These are phyloP conservation scores for Timema cristinae DNA, from an alignment of 2,888 invertebrate species.

Conservation along the genomic window DNA sequence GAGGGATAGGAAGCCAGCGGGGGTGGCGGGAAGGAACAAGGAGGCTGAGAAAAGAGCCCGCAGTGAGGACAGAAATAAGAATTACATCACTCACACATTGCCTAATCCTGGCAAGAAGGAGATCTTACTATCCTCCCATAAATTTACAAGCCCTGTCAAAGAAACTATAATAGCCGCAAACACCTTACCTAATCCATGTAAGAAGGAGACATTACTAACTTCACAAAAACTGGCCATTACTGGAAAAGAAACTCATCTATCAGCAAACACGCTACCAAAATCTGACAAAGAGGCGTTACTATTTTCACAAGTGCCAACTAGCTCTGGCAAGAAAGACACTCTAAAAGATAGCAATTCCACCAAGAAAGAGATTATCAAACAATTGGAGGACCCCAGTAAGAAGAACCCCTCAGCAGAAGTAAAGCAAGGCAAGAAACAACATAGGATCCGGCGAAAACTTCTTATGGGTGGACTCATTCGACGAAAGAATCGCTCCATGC, in stretches of 20 bases:
- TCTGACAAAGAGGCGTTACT: too few species aligned
- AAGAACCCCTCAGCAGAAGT: conserved; percentile 40
- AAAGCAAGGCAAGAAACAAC: conserved; percentile 71
- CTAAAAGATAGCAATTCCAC: conserved; percentile 38
- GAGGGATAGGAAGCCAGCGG: conserved; percentile 55
- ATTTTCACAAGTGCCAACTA: too few species aligned
- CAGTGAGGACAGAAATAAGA: conserved; percentile 80
- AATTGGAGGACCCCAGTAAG: conserved; percentile 51
- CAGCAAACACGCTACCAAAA: conserved; percentile 5
- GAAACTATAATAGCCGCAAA: too few species aligned
- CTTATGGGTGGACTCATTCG: conserved; percentile 86
- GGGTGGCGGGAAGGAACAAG: conserved; percentile 45
- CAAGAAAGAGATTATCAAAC: conserved; percentile 40
- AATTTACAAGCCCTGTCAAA: too few species aligned
- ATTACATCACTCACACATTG: too few species aligned
- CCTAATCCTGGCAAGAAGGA: too few species aligned
- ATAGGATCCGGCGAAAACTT: conserved; percentile 81
- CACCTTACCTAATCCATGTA: too few species aligned
- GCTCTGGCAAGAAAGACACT: not conserved
- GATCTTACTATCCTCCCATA: too few species aligned
- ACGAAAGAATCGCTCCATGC: conserved; percentile 87
- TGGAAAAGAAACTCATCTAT: not conserved
- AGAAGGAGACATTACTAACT: too few species aligned
- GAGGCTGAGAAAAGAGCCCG: conserved; percentile 71
- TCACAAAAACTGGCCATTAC: too few species aligned